phyloP scores from a whole-genome alignment of 2,797 vertebrate genomes.

The Hipposideros larvatus region DNA sequence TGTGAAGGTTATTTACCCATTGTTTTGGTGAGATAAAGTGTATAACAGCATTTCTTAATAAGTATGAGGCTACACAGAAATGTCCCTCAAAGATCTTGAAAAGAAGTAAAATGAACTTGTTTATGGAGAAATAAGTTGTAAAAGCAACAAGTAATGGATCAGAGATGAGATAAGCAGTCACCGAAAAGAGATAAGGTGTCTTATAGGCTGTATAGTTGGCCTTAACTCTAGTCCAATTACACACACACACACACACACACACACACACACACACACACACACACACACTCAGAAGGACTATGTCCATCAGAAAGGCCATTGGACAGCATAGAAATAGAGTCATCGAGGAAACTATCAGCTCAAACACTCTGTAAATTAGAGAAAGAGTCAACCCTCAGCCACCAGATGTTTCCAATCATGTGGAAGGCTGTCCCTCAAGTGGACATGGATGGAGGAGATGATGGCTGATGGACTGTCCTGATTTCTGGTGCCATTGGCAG shows the following conservation, averaged over 20 bases:
- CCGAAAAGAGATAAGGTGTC: not conserved
- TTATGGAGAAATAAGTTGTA: not conserved
- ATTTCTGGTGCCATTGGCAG: not conserved
- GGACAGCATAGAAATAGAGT: not conserved
- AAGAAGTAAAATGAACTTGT: not conserved
- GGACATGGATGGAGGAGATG: not conserved
- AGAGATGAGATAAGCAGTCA: not conserved
- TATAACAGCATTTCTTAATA: not conserved
- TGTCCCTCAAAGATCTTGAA: not conserved
- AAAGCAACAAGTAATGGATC: conserved; percentile 10
- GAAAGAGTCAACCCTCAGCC: not conserved
- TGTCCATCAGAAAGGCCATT: not conserved
- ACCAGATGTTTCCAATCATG: not conserved
- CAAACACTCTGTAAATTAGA: not conserved
- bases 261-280: not conserved
- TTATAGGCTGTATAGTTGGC: not conserved
- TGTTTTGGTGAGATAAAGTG: not conserved
- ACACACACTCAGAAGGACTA: not conserved
- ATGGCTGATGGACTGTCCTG: not conserved
- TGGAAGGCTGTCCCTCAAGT: not conserved
- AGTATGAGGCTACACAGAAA: not conserved
- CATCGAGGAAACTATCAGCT: not conserved
- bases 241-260: not conserved
- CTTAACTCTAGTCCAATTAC: not conserved
- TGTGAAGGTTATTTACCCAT: conserved; percentile 30